phyloP scores from a whole-genome alignment of 35 echinoderm and acorn worm genomes.

The Amphiura filiformis region DNA sequence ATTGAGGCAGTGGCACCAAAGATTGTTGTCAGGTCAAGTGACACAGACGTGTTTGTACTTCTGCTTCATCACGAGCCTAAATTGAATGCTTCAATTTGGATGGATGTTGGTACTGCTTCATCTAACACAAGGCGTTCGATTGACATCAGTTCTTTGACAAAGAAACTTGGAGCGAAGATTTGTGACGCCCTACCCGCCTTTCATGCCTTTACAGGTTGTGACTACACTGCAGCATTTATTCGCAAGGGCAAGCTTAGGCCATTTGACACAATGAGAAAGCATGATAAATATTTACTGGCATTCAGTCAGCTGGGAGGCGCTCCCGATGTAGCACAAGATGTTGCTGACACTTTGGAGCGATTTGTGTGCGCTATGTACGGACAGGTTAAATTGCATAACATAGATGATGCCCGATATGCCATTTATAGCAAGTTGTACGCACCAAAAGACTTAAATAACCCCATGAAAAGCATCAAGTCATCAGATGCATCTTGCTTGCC shows the following conservation, averaged over 20 bases:
- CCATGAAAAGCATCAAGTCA: background rate
- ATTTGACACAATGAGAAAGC: background rate
- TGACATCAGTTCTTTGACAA: background rate
- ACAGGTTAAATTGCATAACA: background rate
- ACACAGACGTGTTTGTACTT: conserved; percentile 6
- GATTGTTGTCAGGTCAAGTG: background rate
- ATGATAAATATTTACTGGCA: background rate
- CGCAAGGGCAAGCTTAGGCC: conserved; percentile 6
- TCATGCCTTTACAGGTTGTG: conserved; percentile 21
- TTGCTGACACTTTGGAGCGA: background rate
- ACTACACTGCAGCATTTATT: conserved; percentile 14
- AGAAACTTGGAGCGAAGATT: background rate
- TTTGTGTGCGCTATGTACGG: conserved; percentile 28
- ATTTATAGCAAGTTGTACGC: conserved; percentile 24
- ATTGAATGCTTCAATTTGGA: background rate
- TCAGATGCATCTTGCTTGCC: conserved; percentile 16
- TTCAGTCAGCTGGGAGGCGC: background rate
- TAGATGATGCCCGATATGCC: background rate
- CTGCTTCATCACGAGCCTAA: background rate
- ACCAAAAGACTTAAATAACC: background rate
- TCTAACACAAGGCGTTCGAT: conserved; percentile 12
- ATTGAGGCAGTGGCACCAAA: background rate
- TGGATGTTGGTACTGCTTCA: background rate
- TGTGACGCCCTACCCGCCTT: background rate
- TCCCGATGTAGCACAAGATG: background rate